Evolutionary conservation across 1,140 invertebrate species (phyloP).

Genomic region (Radopholus similis): DNA sequence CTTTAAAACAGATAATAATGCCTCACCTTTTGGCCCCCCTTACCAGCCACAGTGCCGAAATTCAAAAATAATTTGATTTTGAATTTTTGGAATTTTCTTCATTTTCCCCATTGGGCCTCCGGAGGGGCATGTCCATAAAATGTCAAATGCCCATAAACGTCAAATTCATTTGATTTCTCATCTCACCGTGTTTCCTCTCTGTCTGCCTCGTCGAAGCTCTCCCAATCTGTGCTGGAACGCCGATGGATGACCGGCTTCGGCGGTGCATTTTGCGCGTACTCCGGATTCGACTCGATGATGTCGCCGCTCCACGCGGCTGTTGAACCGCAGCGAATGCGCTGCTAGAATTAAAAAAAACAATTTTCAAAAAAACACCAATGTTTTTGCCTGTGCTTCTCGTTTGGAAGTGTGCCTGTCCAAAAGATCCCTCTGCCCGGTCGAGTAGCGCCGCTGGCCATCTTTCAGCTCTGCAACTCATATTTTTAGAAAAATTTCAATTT

Average conservation of each 20-base stretch:
- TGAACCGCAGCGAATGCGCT: constrained; percentile 14
- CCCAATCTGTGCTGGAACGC: constrained; percentile 47
- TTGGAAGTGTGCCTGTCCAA: constrained; percentile 11
- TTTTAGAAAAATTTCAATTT: not conserved
- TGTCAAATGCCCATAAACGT: too few relatives aligned
- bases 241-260: constrained; percentile 47
- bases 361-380: not conserved
- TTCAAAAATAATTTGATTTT: not conserved
- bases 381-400: not conserved
- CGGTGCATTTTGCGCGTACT: constrained; percentile 49
- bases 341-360: not conserved
- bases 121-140: too few relatives aligned
- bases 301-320: constrained; percentile 21
- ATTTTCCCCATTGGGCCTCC: not conserved
- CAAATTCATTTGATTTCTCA: too few relatives aligned
- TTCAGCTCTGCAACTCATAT: not conserved
- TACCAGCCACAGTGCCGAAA: too few relatives aligned
- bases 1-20: too few relatives aligned
- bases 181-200: not conserved
- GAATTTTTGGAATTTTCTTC: not conserved
- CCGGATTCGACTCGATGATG: constrained; percentile 52
- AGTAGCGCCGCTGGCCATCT: constrained; percentile 36
- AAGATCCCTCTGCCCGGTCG: constrained; percentile 47
- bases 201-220: constrained; percentile 48
- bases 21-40: too few relatives aligned